These are phyloP conservation scores for Desoria tigrina DNA, from an alignment of 2,888 invertebrate species.

Conservation along the genomic window DNA sequence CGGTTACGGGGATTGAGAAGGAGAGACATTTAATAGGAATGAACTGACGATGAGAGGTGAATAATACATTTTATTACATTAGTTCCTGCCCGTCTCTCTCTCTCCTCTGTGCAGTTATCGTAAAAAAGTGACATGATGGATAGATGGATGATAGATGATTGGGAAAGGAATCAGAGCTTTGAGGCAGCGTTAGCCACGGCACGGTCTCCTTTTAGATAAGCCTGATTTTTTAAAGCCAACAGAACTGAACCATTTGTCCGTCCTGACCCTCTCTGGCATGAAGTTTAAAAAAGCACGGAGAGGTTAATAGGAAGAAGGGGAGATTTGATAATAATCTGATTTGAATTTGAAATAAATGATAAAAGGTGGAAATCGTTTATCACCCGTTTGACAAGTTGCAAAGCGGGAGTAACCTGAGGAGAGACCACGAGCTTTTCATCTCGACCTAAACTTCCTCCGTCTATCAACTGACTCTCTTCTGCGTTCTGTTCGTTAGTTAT, in stretches of 20 bases:
- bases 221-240: constrained; percentile 21
- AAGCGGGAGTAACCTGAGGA: constrained; percentile 46
- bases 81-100: neutral
- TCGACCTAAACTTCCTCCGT: neutral
- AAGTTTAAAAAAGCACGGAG: constrained; percentile 6
- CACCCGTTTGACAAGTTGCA: constrained; percentile 53
- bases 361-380: constrained; percentile 53
- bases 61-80: constrained; percentile 24
- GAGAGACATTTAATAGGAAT: constrained; percentile 10
- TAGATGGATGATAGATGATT: constrained; percentile 50
- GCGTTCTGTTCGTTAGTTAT: constrained; percentile 1
- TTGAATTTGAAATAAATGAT: constrained; percentile 54
- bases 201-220: constrained; percentile 12
- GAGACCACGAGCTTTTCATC: constrained; percentile 33
- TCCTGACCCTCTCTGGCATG: neutral
- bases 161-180: constrained; percentile 32
- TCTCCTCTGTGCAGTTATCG: neutral
- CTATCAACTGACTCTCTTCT: constrained; percentile 24
- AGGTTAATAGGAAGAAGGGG: constrained; percentile 48
- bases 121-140: constrained; percentile 45
- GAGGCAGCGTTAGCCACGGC: constrained; percentile 26
- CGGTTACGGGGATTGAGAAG: constrained; percentile 13
- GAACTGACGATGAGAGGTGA: constrained; percentile 4
- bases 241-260: constrained; percentile 20
- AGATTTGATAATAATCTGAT: constrained; percentile 53